Conservation (phyloP, 2,888 invertebrate genomes). For the Nomada goodeniana region DNA sequence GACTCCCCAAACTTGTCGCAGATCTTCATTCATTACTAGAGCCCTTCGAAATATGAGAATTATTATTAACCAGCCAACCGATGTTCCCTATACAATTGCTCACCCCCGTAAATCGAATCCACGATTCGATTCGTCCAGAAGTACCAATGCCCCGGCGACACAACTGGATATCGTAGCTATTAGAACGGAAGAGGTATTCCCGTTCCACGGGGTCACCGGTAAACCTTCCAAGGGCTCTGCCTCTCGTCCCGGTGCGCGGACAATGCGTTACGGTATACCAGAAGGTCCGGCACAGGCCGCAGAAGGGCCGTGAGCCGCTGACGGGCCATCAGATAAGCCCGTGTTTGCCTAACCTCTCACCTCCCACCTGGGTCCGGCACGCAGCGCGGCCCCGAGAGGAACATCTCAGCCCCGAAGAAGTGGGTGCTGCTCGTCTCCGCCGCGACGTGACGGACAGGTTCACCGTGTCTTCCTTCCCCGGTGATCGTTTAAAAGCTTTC, state of each 20-base stretch:
- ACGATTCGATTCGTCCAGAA: neutral
- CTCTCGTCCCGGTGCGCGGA: constrained; percentile 49
- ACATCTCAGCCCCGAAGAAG: constrained; percentile 72
- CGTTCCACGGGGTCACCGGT: constrained; percentile 65
- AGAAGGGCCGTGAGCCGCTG: constrained; percentile 74
- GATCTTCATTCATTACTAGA: too few relatives aligned
- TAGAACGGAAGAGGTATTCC: constrained; percentile 70
- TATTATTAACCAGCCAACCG: too few relatives aligned
- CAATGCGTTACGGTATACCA: constrained; percentile 63
- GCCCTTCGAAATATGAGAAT: too few relatives aligned
- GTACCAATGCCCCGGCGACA: constrained; percentile 25
- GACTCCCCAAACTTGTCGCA: too few relatives aligned
- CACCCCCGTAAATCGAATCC: neutral
- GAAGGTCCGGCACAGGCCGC: constrained; percentile 65
- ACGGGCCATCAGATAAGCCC: constrained; percentile 83
- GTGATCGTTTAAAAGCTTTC: constrained; percentile 77
- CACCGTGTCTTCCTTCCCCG: constrained; percentile 70
- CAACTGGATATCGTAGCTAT: constrained; percentile 76
- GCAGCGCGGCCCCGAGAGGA: constrained; percentile 67
- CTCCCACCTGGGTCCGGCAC: constrained; percentile 75
- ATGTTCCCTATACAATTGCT: too few relatives aligned
- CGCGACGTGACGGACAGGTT: constrained; percentile 78
- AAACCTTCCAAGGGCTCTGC: constrained; percentile 63
- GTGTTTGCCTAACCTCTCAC: constrained; percentile 84
- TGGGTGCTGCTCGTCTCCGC: constrained; percentile 76